Evolutionary conservation across 2,888 invertebrate species (phyloP).

Genomic region (Amblyteles armatorius): DNA sequence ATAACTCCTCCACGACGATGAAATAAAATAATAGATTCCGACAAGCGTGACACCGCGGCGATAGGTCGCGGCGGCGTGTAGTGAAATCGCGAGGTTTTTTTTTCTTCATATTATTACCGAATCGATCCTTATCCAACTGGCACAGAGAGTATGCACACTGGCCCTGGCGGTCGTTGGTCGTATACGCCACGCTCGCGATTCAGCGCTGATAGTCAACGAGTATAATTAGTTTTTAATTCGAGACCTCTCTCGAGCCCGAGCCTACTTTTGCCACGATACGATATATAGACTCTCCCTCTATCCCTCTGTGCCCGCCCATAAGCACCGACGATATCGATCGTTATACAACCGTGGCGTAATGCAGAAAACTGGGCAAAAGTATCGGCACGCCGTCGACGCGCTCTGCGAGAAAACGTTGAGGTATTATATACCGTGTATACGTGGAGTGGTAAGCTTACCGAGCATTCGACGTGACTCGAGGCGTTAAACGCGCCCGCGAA

Average conservation of each 20-base stretch:
- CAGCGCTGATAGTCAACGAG: slow-evolving; percentile 64
- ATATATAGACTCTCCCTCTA: slow-evolving; percentile 57
- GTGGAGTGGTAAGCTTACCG: slow-evolving; percentile 38
- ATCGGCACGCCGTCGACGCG: slow-evolving; percentile 62
- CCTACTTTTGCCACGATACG: slow-evolving; percentile 66
- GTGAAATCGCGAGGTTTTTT: slow-evolving; percentile 34
- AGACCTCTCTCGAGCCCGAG: slow-evolving; percentile 60
- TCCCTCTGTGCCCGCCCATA: slow-evolving; percentile 61
- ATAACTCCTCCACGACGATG: not conserved
- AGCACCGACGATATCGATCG: slow-evolving; percentile 63
- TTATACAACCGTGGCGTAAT: slow-evolving; percentile 68
- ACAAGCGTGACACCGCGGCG: slow-evolving; percentile 46
- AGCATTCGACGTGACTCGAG: slow-evolving; percentile 65
- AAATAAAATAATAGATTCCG: slow-evolving; percentile 15
- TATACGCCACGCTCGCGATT: slow-evolving; percentile 57
- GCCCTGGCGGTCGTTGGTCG: slow-evolving; percentile 44
- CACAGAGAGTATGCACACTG: slow-evolving; percentile 25
- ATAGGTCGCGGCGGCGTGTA: slow-evolving; percentile 35
- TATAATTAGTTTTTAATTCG: slow-evolving; percentile 69
- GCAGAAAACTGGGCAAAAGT: slow-evolving; percentile 71
- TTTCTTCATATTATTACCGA: slow-evolving; percentile 58
- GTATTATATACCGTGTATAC: slow-evolving; percentile 7
- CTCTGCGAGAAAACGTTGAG: slow-evolving; percentile 16
- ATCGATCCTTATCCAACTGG: slow-evolving; percentile 67
- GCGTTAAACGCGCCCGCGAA: slow-evolving; percentile 60